Conservation (phyloP, 2,797 vertebrate species). For the Gila robusta region DNA sequence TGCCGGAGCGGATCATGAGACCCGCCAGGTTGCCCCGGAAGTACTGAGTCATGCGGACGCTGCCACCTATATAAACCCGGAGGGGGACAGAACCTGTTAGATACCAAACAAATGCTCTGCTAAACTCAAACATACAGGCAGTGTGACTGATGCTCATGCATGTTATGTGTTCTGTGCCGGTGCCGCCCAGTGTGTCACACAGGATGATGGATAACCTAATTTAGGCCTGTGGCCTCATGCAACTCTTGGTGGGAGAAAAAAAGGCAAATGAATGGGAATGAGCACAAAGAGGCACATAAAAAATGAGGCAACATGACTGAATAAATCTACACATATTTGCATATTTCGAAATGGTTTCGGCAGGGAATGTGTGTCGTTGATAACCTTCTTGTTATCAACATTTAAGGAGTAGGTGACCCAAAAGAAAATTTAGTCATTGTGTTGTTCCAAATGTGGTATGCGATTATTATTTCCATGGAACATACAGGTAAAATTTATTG, state of each 20-base stretch:
- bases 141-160: constrained; percentile 83
- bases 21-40: constrained; percentile 95
- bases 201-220: constrained; percentile 67
- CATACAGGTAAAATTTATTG: too few relatives aligned
- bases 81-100: constrained; percentile 6
- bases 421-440: not conserved
- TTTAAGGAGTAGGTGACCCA: constrained; percentile 1
- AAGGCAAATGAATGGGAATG: constrained; percentile 49
- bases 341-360: not conserved
- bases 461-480: not conserved
- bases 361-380: not conserved
- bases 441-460: not conserved
- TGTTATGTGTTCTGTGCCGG: constrained; percentile 84
- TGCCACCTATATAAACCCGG: constrained; percentile 82
- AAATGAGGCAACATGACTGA: constrained; percentile 16
- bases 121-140: constrained; percentile 65
- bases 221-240: constrained; percentile 70
- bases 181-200: constrained; percentile 27
- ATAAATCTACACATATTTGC: constrained; percentile 4
- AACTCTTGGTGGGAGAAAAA: constrained; percentile 57
- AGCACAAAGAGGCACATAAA: constrained; percentile 27
- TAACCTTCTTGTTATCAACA: not conserved
- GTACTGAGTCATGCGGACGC: constrained; percentile 91
- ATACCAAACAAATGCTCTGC: constrained; percentile 21
- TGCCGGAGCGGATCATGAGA: constrained; percentile 92